Evolutionary conservation across 2,113 vertebrate species (phyloP), one percentile per base, ranked within the genome.

Genomic region (Chroicocephalus ridibundus): DNA sequence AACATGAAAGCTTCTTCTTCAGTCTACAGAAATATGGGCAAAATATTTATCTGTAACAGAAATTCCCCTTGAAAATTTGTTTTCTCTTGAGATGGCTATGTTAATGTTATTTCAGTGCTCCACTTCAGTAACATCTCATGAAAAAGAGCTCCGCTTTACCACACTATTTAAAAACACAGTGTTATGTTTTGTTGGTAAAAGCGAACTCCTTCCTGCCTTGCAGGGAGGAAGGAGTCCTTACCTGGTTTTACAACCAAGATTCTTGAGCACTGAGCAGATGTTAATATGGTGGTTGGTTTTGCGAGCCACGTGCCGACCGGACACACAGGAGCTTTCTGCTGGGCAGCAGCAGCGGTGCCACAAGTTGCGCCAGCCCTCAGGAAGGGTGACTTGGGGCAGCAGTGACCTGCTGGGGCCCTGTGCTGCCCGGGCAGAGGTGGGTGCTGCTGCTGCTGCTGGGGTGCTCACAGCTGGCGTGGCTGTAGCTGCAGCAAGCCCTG

Each of bases 311-410:
- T 8, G 17, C n/a, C 1, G 3, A 4, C 44, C 16, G 77, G 49
- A 27, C 2, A 15, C 2, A 3, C 2, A 27, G 29, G 38, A 76
- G n/a, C 8, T 47, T 61, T 46, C 18, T 81, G 58, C 49, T 47
- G 40, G 14, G 12, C 1, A 7, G 16, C 2, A 4, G 36, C 14
- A 20, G 32, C 1, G 6, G 38, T 36, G 40, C 44, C 2, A 2
- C 4, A 26, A 57, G 16, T 12, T 10, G 47, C 1, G 1, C 17
- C 1, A 2, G 6, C 72, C 14, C 18, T 26, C 16, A 2, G 49
- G 5, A 40, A 49, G 58, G 34, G 15, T 36, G 60, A 65, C 1
- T 1, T 12, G n/a, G 11, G 26, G 26, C 55, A 80, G n/a, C 0
- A 1, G 12, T 52, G 55, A 32, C 24, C 20, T 54, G 31, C 27